Conservation (phyloP, 1,140 invertebrate species). For the Bombus sibiricus region DNA sequence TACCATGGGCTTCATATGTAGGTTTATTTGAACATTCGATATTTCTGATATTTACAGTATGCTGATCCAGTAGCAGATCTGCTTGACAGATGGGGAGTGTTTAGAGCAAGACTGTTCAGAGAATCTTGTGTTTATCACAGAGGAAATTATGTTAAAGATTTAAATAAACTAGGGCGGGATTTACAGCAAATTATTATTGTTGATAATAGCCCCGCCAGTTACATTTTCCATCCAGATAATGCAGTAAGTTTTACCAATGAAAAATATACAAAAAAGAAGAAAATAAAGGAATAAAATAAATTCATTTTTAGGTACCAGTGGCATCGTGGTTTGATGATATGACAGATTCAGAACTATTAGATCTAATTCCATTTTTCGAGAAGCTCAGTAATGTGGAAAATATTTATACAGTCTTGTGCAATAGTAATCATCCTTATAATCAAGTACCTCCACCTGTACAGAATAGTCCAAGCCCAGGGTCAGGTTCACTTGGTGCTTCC, state of each 20-base stretch:
- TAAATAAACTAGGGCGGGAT: slow-evolving; percentile 98
- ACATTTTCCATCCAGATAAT: slow-evolving; percentile 99
- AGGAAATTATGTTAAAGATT: slow-evolving; percentile 99
- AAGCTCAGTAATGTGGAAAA: slow-evolving; percentile 96
- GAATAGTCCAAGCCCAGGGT: slow-evolving; percentile 76
- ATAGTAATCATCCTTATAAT: slow-evolving; percentile 93
- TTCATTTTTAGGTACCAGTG: slow-evolving; percentile 92
- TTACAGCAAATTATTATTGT: slow-evolving; percentile 98
- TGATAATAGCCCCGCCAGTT: slow-evolving; percentile 99
- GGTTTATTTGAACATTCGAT: neutral
- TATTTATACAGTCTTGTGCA: slow-evolving; percentile 95
- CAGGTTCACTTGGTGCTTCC: slow-evolving; percentile 78
- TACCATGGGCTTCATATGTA: neutral
- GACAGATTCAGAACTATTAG: slow-evolving; percentile 96
- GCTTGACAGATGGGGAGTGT: slow-evolving; percentile 98
- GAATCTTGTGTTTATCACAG: slow-evolving; percentile 99
- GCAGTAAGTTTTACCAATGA: slow-evolving; percentile 90
- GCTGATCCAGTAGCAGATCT: slow-evolving; percentile 99
- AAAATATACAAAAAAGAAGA: neutral
- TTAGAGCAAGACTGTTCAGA: slow-evolving; percentile 97
- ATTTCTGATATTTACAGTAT: slow-evolving; percentile 88
- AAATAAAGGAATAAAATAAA: neutral
- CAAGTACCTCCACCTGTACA: slow-evolving; percentile 75
- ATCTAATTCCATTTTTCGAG: slow-evolving; percentile 98
- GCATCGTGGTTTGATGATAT: slow-evolving; percentile 99